Percentiles rank a stretch among this genome's conserved stretches.
These are phyloP conservation scores for Nanorana parkeri DNA, from an alignment of 2,113 vertebrate species.

Conservation along the genomic window DNA sequence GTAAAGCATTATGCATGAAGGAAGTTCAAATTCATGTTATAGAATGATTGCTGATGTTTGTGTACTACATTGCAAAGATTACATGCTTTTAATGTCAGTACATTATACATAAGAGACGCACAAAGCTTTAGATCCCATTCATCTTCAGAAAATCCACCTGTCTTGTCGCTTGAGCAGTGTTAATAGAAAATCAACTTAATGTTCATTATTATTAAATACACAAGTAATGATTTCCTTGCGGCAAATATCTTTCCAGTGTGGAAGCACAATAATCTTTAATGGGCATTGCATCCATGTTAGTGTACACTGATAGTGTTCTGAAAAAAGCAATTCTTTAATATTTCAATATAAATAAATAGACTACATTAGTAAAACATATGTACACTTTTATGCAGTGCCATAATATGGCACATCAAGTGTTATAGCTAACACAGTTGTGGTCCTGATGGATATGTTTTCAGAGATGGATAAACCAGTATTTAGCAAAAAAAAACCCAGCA, in stretches of 20 bases:
- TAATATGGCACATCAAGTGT: no score
- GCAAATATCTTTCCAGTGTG: background rate
- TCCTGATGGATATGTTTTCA: no score
- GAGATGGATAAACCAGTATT: no score
- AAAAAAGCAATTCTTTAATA: no score
- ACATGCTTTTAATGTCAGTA: background rate
- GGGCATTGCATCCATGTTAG: no score
- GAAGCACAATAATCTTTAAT: no score
- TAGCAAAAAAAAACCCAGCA: no score
- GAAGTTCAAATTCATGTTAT: background rate
- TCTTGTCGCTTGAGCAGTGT: background rate
- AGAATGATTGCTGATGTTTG: background rate
- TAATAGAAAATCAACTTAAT: background rate
- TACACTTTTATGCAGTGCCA: no score
- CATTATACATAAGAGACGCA: background rate
- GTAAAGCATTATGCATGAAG: background rate
- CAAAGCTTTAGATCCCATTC: background rate
- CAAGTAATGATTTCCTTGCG: background rate
- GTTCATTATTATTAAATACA: background rate
- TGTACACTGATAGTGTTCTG: no score
- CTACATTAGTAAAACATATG: no score
- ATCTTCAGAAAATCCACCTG: background rate
- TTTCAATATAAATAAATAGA: no score
- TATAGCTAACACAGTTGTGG: no score
- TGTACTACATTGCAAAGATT: background rate